phyloP scores from a whole-genome alignment of 2,888 invertebrate species.

The Synergus itoensis region DNA sequence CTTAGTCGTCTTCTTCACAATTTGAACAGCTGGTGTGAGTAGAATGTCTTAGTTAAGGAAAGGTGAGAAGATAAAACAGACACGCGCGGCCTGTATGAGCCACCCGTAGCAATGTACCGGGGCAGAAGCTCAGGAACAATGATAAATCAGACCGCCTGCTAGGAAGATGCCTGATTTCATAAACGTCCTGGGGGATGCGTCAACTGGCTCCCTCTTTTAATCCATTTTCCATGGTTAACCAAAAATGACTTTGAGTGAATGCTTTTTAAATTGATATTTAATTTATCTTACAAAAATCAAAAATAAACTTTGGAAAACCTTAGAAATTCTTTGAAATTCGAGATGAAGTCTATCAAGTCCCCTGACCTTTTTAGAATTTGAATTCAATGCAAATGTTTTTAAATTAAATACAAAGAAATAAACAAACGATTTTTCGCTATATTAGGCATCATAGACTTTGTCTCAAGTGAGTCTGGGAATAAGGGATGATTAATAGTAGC shows the following conservation, averaged over 20 bases:
- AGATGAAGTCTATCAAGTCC: too few relatives aligned
- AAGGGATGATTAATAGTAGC: constrained; percentile 16
- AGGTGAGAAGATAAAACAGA: constrained; percentile 17
- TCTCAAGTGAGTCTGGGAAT: not conserved
- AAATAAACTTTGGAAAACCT: not conserved
- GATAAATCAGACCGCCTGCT: constrained; percentile 64
- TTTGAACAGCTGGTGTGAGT: constrained; percentile 10
- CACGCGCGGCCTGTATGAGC: constrained; percentile 26
- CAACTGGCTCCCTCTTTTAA: constrained; percentile 7
- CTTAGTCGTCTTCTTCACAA: constrained; percentile 12
- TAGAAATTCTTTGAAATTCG: not conserved
- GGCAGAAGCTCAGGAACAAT: constrained; percentile 55
- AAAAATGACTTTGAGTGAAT: not conserved
- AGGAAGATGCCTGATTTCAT: constrained; percentile 54
- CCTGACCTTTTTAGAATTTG: too few relatives aligned
- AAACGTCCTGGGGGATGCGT: constrained; percentile 46
- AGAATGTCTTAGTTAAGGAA: constrained; percentile 32
- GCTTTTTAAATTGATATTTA: not conserved
- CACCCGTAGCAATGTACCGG: not conserved
- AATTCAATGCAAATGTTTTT: too few relatives aligned
- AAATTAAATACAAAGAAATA: too few relatives aligned
- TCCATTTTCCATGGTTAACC: constrained; percentile 25
- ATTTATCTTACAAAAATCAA: not conserved
- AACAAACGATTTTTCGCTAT: not conserved
- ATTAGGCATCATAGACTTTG: not conserved